Base-by-base conservation (phyloP, 2,113 vertebrate species). In the Brachyhypopomus gauderio region DNA sequence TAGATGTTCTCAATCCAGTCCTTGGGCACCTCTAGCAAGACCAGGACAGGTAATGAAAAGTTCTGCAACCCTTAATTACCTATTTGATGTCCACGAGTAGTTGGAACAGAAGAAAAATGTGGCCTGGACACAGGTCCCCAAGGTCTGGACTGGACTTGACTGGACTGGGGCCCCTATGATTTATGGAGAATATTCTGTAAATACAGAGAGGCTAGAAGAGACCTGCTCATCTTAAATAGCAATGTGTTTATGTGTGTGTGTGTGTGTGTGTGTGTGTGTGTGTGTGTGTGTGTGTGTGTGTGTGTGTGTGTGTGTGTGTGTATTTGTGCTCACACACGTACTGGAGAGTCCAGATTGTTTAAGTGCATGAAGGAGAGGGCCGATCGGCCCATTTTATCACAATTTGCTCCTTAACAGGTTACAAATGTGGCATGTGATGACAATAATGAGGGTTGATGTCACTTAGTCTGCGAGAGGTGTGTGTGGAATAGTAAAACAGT, bases 361-460 rank as follows among this genome's bases (percentile, higher is more conserved):
- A 90, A 89, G 87, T 91, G 88, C 89, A 86, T 87, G 90, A 92
- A 80, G 86, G 83, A 88, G 66, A 91, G 89, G 88, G 76, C 85
- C 87, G 88, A 90, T 88, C 88, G 90, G 92, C 90, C 94, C 93
- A 95, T 96, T 96, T 94, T 95, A 95, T 95, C 94, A 95, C 95
- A 95, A 95, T 95, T 96, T 95, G 93, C 93, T 93, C 86, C 62
- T 92, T 95, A 95, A 95, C 95, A 94, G 93, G 94, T 95, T 95
- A 96, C 95, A 95, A 96, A 96, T 95, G 94, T 94, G 94, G 94
- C 95, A 96, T 95, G 94, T 95, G 95, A 96, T 95, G 95, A 95
- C 95, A 95, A 95, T 96, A 96, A 96, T 94, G 94, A 96, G 94
- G 92, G 92, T 94, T 95, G 95, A 95, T 96, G 94, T 95, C 93